A percentile compares a stretch with the other conserved stretches of the same genome.
These are phyloP conservation scores for Lepidurus apus DNA, from an alignment of 1,140 invertebrate genomes.

Conservation along the genomic window DNA sequence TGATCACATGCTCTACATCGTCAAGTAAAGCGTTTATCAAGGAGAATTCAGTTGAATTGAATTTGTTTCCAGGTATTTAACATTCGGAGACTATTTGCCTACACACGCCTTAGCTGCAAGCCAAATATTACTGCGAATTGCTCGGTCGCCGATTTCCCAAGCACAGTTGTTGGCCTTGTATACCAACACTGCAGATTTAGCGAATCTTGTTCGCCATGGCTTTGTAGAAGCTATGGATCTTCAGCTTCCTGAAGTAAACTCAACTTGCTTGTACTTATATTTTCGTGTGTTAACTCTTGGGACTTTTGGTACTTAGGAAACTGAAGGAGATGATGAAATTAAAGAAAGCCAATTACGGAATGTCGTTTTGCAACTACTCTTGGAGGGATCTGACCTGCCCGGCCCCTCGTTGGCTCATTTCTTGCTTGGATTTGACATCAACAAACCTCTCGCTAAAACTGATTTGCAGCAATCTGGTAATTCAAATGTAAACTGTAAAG, in stretches of 20 bases:
- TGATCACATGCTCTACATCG: constrained; percentile 72
- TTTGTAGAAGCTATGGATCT: constrained; percentile 83
- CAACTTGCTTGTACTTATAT: constrained; percentile 39
- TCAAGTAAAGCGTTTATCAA: constrained; percentile 53
- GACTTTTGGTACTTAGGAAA: constrained; percentile 51
- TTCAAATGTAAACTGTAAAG: constrained; percentile 41
- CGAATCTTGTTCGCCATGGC: constrained; percentile 60
- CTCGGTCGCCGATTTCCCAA: constrained; percentile 59
- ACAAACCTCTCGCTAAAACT: constrained; percentile 45
- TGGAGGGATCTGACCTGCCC: constrained; percentile 32
- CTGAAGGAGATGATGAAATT: not conserved
- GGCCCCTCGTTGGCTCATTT: constrained; percentile 78
- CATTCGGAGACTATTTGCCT: constrained; percentile 62
- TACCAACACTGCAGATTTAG: constrained; percentile 52
- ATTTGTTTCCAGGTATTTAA: constrained; percentile 51
- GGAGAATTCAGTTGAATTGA: constrained; percentile 16
- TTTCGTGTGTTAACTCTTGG: constrained; percentile 43
- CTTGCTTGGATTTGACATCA: constrained; percentile 77
- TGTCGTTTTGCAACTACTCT: constrained; percentile 27
- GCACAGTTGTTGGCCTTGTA: constrained; percentile 66
- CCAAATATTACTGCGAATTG: constrained; percentile 61
- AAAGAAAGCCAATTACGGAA: constrained; percentile 22
- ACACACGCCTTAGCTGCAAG: constrained; percentile 64
- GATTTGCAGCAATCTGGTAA: constrained; percentile 55
- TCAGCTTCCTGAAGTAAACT: constrained; percentile 50